phyloP scores from a whole-genome alignment of 2,797 vertebrate species.

The Clarias fuscus region DNA sequence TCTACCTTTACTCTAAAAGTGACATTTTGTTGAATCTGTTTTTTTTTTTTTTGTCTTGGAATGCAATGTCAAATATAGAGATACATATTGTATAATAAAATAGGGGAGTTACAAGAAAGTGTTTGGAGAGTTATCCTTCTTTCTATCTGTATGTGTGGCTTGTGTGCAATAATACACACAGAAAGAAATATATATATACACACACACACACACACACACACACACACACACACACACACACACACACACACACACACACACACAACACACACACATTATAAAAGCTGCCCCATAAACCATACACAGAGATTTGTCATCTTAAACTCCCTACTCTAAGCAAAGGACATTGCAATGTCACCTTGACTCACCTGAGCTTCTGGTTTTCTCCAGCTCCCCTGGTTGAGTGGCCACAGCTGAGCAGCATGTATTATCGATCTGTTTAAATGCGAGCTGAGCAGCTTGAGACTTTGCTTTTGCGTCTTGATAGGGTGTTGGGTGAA shows the following conservation, averaged over 20 bases:
- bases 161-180: too few relatives aligned
- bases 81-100: background rate
- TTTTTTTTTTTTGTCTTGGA: background rate
- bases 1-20: too few relatives aligned
- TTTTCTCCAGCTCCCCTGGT: slow-evolving; percentile 61
- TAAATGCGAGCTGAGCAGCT: slow-evolving; percentile 58
- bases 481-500: slow-evolving; percentile 60
- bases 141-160: too few relatives aligned
- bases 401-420: slow-evolving; percentile 50
- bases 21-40: background rate
- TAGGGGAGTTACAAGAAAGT: background rate
- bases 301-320: slow-evolving; percentile 21
- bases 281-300: background rate
- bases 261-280: background rate
- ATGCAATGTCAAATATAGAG: background rate
- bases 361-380: slow-evolving; percentile 67
- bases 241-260: too few relatives aligned
- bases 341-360: slow-evolving; percentile 57
- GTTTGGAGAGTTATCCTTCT: too few relatives aligned
- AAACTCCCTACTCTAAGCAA: slow-evolving; percentile 44
- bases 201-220: too few relatives aligned
- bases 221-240: too few relatives aligned
- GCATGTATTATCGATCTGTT: slow-evolving; percentile 68
- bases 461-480: slow-evolving; percentile 53
- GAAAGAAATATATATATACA: background rate